phyloP scores from a whole-genome alignment of 2,113 vertebrate genomes.

The Spilogale gracilis region DNA sequence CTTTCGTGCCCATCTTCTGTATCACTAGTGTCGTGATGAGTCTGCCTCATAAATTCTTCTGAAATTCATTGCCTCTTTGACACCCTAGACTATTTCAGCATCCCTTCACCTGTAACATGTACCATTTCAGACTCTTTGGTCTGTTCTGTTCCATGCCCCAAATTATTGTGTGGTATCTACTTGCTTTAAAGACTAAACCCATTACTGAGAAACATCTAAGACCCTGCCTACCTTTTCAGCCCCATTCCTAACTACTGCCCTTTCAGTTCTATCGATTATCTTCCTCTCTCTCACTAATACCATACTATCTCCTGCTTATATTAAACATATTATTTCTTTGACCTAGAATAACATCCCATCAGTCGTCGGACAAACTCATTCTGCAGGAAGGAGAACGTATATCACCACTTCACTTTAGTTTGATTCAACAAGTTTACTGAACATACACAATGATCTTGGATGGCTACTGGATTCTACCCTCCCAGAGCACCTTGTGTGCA shows the following conservation, averaged over 20 bases:
- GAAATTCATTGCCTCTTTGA: neutral
- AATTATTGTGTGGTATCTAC: neutral
- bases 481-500: neutral
- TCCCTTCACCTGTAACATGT: accelerated
- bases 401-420: neutral
- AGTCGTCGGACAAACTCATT: neutral
- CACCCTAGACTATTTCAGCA: neutral
- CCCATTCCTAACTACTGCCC: neutral
- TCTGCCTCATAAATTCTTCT: neutral
- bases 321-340: neutral
- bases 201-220: neutral
- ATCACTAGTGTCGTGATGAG: neutral
- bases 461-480: neutral
- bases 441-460: neutral
- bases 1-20: neutral
- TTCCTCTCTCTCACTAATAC: neutral
- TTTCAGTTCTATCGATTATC: neutral
- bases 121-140: neutral
- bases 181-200: neutral
- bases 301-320: neutral
- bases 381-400: neutral
- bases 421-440: neutral
- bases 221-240: neutral
- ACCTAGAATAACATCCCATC: neutral
- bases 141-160: neutral